Conservation (phyloP, 2,888 invertebrate species). For the Philaethria dido region DNA sequence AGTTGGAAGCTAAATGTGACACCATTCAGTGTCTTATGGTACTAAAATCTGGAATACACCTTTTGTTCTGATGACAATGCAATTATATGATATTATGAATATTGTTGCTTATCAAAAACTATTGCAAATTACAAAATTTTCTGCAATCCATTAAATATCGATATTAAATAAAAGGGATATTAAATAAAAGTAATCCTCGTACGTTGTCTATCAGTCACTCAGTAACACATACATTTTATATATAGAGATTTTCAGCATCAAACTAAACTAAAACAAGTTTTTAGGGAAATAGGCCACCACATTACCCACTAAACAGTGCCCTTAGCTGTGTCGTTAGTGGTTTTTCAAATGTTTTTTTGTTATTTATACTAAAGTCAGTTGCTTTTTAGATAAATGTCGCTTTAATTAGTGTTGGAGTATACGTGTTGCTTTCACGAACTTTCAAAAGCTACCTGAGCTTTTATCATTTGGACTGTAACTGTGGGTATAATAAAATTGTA, state of each 20-base stretch:
- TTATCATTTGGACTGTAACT: not conserved
- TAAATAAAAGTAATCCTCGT: too few species aligned
- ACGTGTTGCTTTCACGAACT: conserved; percentile 4
- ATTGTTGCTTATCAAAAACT: too few species aligned
- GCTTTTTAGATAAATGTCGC: conserved; percentile 16
- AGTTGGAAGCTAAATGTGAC: too few species aligned
- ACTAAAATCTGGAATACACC: too few species aligned
- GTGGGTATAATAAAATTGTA: not conserved
- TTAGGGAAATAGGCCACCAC: conserved; percentile 33
- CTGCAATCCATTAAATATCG: too few species aligned
- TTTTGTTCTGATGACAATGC: too few species aligned
- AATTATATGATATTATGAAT: too few species aligned
- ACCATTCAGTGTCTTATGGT: too few species aligned
- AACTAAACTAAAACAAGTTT: conserved; percentile 26
- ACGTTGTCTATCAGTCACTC: too few species aligned
- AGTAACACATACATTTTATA: too few species aligned
- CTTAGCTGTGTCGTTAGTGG: conserved; percentile 33
- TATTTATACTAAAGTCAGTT: conserved; percentile 27
- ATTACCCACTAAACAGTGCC: conserved; percentile 33
- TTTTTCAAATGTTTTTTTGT: conserved; percentile 26
- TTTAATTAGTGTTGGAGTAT: conserved; percentile 13
- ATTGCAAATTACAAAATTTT: too few species aligned
- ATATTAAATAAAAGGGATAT: too few species aligned
- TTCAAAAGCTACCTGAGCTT: not conserved
- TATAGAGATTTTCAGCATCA: conserved; percentile 15